Base-by-base conservation (phyloP, 1,140 invertebrate species). In the Onthophagus taurus region DNA sequence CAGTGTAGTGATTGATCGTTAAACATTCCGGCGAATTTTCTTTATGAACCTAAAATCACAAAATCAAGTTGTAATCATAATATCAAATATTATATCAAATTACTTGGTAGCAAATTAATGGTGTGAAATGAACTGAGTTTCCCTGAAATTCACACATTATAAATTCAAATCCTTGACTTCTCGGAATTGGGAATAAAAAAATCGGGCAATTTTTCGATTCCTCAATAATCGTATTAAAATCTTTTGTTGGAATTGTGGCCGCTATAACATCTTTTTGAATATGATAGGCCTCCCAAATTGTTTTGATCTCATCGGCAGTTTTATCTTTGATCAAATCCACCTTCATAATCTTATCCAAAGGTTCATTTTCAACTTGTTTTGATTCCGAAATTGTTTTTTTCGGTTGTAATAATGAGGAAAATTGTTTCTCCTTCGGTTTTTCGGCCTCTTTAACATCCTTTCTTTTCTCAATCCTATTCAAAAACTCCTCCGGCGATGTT, bases 1-100 rank as follows among this genome's bases (percentile, higher is more conserved):
- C 91, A 9, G 78, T 78, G 53, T 86, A 94, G 63, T 92, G 84
- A 3, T 78, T 74, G 49, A 94, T 69, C 2, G 80, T 85, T 13
- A 95, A 66, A 65, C 89, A 92, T 61, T 91, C 87, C 0, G 89
- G 89, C 0, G 89, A 83, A 73, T 92, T 90, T 70, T 93, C 91
- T 64, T 89, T 83, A 54, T 91, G 83, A 1, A 85, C 76, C 75
- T 89, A 55, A 12, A 59, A 44, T 37, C 11, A n/a, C 20, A 37
- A 20, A 3, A 11, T 21, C 3, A 19, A 19, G 21, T 37, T 12
- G 13, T 33, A 3, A 16, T 14, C 8, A 33, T 33, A 33, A n/a
- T 14, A 11, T 13, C 17, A 33, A 12, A 21, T 0, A 0, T 11
- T 1, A 11, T 13, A 23, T 16, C 4, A 3, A 21, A 24, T 1